Evolutionary conservation across 2,797 vertebrate species (phyloP), one percentile per base, ranked within the genome.

Genomic region (Valencia hispanica): DNA sequence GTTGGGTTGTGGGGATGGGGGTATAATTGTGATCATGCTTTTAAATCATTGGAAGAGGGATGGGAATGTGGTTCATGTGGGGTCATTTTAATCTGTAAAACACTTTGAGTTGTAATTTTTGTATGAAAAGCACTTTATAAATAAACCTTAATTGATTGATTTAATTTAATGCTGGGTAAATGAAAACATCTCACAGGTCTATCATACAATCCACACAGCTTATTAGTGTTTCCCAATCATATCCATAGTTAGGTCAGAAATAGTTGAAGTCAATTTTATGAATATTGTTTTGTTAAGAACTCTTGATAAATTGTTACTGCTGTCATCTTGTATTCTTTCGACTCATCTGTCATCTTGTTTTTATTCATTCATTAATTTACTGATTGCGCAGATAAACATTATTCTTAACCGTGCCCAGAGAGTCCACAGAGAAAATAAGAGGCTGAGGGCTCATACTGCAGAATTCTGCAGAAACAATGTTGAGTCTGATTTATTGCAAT

Each of bases 221-320:
- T 7, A 66, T 85, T 81, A 86, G 66, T 80, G 79, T 87, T 89
- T 88, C 79, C 80, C 76, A 86, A 86, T 91, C 86, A 86, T 80
- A 83, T 89, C 83, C 74, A 1, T 57, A 74, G 59, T 81, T 84
- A 86, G 90, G 85, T 89, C 61, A 88, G 81, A 91, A 90, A 78
- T 86, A 82, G 86, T 86, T 89, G 88, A 89, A 72, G 85, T 80
- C 84, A 81, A 72, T 84, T 79, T 86, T 65, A 87, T 84, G 83
- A 82, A 68, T 88, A 87, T 81, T 47, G 39, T 88, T 92, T 87
- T 80, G 68, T 88, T 90, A 84, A 88, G 85, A 85, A 83, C 76
- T 88, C 79, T 75, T 70, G 81, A 82, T 91, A 87, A n/a, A 87
- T 77, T 72, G 79, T 75, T 68, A 14, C 27, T 66, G 87, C 82